Base-by-base conservation (phyloP, 1,140 invertebrate genomes). In the Heliconius himera region DNA sequence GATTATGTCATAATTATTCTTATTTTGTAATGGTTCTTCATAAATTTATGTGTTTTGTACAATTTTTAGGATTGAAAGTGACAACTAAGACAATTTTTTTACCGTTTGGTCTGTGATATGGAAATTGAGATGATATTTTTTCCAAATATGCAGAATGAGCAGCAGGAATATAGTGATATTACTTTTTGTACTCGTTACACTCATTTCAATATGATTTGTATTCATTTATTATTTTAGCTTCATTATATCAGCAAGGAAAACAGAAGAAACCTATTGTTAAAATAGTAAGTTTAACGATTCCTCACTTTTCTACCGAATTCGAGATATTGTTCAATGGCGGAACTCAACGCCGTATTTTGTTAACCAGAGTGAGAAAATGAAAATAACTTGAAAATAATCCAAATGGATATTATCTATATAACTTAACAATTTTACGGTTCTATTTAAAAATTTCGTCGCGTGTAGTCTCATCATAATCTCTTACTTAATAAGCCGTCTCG, bases 401-500 rank as follows among this genome's bases (percentile, higher is more conserved):
- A 6, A 20, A 2, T 51, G 18, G 18, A 20, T 4, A 22, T 56
- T 56, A 56, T 22, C 20, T n/a, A 11, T 56, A 66, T 66, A 66
- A 29, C 1, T 16, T 66, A 66, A 29, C 0, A 66, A 74, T 36
- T 51, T 54, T 20, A 33, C 16, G 41, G 26, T 78, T 51, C 38
- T 36, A 54, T 79, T 74, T 71, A 6, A 74, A 66, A 70, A 70
- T 20, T 29, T 51, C 78, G 13, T 51, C 46, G 54, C 73, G 41
- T 70, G 56, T 9, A 75, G 78, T 41, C 78, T 51, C 51, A 38
- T 76, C 66, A 76, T 82, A 84, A 82, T 80, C 76, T 84, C 80
- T 70, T 82, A 80, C 82, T 82, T 82, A 80, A 84, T 84, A 82
- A 74, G 71, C 80, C 74, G 70, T 73, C 80, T 54, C 80, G 76